phyloP scores from a whole-genome alignment of 2,888 invertebrate species.

The Melanotus villosus region DNA sequence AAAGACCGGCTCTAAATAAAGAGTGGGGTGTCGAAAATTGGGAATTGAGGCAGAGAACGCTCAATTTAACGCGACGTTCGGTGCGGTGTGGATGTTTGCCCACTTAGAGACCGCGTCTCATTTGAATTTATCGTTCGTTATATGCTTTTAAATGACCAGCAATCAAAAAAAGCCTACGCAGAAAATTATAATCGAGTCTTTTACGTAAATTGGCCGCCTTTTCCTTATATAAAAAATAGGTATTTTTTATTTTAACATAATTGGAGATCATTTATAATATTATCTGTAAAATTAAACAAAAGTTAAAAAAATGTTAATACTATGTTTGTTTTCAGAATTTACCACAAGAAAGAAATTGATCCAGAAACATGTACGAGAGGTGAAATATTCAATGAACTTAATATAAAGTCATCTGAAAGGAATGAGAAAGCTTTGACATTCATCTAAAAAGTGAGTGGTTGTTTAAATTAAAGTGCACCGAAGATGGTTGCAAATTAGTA shows the following conservation, averaged over 20 bases:
- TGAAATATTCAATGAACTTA: too few relatives aligned
- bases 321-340: not conserved
- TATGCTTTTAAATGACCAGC: not conserved
- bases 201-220: not conserved
- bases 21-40: constrained; percentile 24
- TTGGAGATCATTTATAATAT: too few relatives aligned
- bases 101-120: constrained; percentile 12
- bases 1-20: not conserved
- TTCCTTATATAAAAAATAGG: too few relatives aligned
- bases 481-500: constrained; percentile 5
- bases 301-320: too few relatives aligned
- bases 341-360: not conserved
- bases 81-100: constrained; percentile 1
- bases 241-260: too few relatives aligned
- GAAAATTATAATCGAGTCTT: not conserved
- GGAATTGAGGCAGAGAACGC: constrained; percentile 7
- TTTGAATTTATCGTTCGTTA: not conserved
- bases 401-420: too few relatives aligned
- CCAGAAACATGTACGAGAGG: too few relatives aligned
- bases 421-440: too few relatives aligned
- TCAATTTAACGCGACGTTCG: constrained; percentile 29
- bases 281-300: too few relatives aligned
- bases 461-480: not conserved
- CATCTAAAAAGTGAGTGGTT: too few relatives aligned
- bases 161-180: not conserved